These are phyloP conservation scores for Sisor rabdophorus DNA, from an alignment of 2,113 vertebrate species.

Conservation along the genomic window DNA sequence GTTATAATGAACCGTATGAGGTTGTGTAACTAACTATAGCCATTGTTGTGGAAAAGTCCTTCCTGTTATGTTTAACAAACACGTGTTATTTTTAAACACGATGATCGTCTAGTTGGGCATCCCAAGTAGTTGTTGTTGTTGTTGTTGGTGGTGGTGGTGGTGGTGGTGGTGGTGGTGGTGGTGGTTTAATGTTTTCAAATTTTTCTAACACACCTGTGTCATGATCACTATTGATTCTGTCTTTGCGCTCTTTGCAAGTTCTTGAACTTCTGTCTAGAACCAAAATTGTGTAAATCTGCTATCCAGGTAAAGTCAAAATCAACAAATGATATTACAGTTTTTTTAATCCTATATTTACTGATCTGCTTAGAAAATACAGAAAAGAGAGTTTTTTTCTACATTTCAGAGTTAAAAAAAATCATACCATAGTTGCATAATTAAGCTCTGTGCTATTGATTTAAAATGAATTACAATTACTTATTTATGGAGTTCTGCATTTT, in stretches of 20 bases:
- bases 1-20: neutral
- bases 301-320: conserved; percentile 16
- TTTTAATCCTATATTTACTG: conserved; percentile 4
- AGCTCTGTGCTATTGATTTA: no score
- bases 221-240: neutral
- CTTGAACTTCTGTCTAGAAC: neutral
- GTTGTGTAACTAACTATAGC: neutral
- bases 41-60: neutral
- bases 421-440: neutral
- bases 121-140: neutral
- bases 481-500: no score
- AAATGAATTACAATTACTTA: no score
- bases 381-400: neutral
- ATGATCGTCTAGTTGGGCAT: no score
- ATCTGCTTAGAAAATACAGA: neutral
- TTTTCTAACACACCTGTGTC: neutral
- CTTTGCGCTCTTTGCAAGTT: neutral
- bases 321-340: neutral
- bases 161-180: no score
- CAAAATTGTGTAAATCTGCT: neutral
- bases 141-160: no score
- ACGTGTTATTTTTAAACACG: neutral
- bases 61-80: neutral
- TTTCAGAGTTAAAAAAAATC: no score
- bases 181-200: conserved; percentile 3